Base-by-base conservation (phyloP, 2,113 vertebrate genomes). In the Cynocephalus volans region DNA sequence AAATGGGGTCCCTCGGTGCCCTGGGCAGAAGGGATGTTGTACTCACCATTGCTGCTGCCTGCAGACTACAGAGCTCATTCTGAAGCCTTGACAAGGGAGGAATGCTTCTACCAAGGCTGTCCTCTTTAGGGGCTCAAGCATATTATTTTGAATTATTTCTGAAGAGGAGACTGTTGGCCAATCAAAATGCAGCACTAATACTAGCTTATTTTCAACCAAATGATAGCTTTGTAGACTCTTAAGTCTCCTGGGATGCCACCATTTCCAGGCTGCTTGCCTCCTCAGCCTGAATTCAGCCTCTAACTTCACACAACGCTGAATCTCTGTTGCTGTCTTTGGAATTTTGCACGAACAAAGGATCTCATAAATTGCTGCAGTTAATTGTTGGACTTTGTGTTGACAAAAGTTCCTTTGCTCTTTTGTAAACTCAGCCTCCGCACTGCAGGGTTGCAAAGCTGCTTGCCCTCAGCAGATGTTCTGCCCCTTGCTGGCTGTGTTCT, bases 1-100 rank as follows among this genome's bases (percentile, higher is more conserved):
- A 98, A 98, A 98, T 98, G 93, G 96, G 97, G 88, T 97, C 23
- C 6, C 88, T 92, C 73, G 97, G 90, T 96, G 65, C 72, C 95
- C 94, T 54, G 65, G 24, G 95, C 90, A 96, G 81, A 84, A 96
- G 81, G 87, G 69, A 67, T 97, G 79, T 69, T 96, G 33, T 0
- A 0, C 13, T 0, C 77, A 77, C 62, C 73, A 33, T 84, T 75
- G 62, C 77, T 95, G 69, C 73, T 93, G 70, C 33, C 88, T 95
- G 9, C 41, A 94, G 88, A 88, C 31, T 65, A 69, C 21, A 3
- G 28, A 84, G 75, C 41, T 95, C 84, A 93, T 69, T 85, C 67
- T 79, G 94, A 85, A 91, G 79, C 18, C 45, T 91, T 69, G 69
- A 67, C 60, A 89, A 92, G 12, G 89, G 73, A 95, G 45, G 26